Conservation (phyloP, 2,888 invertebrate species). For the Agrochola litura region DNA sequence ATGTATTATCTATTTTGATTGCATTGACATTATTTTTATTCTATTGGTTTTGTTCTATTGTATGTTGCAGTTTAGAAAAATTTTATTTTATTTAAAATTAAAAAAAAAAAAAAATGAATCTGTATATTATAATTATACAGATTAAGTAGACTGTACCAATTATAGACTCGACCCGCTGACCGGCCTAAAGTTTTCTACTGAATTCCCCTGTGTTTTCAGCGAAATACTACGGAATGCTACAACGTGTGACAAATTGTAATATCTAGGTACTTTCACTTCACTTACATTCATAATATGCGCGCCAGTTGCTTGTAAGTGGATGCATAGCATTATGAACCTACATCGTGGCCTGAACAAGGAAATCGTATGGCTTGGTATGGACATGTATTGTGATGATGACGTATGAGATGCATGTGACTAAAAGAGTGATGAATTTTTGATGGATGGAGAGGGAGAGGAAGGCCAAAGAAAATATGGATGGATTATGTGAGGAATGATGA, state of each 20-base stretch:
- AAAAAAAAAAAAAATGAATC: too few species aligned
- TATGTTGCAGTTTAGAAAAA: too few species aligned
- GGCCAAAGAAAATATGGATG: neutral
- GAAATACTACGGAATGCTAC: neutral
- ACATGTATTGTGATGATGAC: neutral
- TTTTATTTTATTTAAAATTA: too few species aligned
- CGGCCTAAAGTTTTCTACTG: neutral
- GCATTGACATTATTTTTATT: too few species aligned
- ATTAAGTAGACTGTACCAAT: neutral
- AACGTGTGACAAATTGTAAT: neutral
- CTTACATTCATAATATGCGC: conserved; percentile 13
- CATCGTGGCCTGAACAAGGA: neutral
- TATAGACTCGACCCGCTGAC: too few species aligned
- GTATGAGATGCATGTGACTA: neutral
- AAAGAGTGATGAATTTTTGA: too few species aligned
- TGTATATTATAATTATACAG: neutral
- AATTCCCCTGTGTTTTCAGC: neutral
- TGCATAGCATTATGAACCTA: neutral
- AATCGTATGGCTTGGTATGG: neutral
- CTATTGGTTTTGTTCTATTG: too few species aligned
- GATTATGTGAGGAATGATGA: neutral
- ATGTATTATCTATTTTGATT: too few species aligned
- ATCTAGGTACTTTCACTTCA: conserved; percentile 16
- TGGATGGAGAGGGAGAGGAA: too few species aligned
- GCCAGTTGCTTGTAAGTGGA: neutral